phyloP scores from a whole-genome alignment of 2,797 vertebrate genomes.

The Hippopotamyrus pictus region DNA sequence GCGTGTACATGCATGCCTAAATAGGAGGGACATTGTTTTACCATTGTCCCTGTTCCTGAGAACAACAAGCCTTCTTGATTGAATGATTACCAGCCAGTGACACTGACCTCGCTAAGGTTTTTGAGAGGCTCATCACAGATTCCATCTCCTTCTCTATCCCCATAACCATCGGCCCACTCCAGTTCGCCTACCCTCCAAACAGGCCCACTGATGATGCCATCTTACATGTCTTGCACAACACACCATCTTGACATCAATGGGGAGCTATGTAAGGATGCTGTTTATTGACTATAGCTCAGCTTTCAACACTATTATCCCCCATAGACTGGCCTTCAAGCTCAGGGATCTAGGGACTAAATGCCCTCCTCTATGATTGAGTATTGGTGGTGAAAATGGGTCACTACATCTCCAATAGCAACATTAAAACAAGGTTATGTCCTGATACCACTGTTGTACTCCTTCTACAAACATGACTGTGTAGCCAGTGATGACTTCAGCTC shows the following conservation, averaged over 20 bases:
- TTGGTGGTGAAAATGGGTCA: neutral
- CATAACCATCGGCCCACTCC: neutral
- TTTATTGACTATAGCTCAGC: neutral
- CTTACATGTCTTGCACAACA: neutral
- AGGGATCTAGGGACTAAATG: neutral
- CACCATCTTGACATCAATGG: neutral
- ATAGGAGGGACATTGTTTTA: neutral
- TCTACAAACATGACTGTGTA: neutral
- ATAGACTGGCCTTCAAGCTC: neutral
- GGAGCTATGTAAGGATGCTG: neutral
- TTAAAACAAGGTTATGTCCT: neutral
- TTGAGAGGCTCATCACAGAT: neutral
- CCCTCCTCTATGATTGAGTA: neutral
- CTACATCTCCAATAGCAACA: neutral
- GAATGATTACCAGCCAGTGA: neutral
- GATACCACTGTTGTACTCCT: neutral
- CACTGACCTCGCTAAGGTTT: neutral
- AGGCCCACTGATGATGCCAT: neutral
- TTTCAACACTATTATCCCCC: neutral
- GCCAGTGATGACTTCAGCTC: neutral
- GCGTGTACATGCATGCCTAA: neutral
- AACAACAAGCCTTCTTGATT: neutral
- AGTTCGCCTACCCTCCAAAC: neutral
- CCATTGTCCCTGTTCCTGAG: neutral
- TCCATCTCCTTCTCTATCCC: neutral